Base-by-base conservation (phyloP, 1,140 invertebrate species). In the Eueides isabella region DNA sequence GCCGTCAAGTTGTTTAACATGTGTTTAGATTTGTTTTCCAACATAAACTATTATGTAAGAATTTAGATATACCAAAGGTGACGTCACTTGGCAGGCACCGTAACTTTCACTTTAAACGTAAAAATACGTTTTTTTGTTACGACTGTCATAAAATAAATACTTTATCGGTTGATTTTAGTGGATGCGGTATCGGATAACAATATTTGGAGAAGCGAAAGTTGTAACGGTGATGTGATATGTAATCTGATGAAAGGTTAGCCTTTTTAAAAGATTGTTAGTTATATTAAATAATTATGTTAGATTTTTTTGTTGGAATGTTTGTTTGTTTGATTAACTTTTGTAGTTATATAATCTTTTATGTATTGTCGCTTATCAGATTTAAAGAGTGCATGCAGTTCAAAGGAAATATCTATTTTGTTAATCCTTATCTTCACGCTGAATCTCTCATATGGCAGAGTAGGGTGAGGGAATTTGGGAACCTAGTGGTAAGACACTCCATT, bases 41-140 rank as follows among this genome's bases (percentile, higher is more conserved):
- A n/a, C n/a, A n/a, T n/a, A n/a, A n/a, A n/a, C n/a, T 19, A 30
- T 74, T 74, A 69, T 41, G 66, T 44, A 74, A 74, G 66, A 68
- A 69, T 63, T 73, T 31, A 61, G 35, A 14, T 64, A 69, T 69
- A 64, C 72, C 28, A 19, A 29, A 16, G 23, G 16, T 74, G 72
- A 69, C 48, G 66, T 68, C 19, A 69, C 66, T 33, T 48, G 61
- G 30, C 66, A 48, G 72, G 19, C 19, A 61, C 26, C 29, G 66
- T 29, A 41, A 74, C 72, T 74, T 74, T 74, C 72, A 74, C 72
- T 55, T 55, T 11, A 55, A 38, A 68, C 61, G 38, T 71, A 61
- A 71, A 38, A 63, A 61, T 71, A 69, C 61, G 68, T 64, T 74
- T 38, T 38, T 61, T 74, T 69, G 61, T 44, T 74, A 31, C 61